Evolutionary conservation across 2,113 vertebrate species (phyloP), one percentile per base, ranked within the genome.

Genomic region (Podiceps cristatus): DNA sequence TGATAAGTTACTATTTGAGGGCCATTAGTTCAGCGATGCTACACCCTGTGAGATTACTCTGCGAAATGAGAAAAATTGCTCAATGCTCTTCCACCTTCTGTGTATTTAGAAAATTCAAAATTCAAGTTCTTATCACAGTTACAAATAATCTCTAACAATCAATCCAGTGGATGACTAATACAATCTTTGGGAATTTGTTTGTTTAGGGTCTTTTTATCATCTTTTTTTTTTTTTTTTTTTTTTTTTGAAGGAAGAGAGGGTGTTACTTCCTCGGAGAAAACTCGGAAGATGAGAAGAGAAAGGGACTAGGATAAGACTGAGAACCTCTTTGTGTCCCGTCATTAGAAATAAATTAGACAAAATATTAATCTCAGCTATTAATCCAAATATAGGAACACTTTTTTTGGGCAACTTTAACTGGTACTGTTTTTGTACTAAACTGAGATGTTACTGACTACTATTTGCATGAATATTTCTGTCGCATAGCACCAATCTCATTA

Each of bases 1-100:
- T 55, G 81, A 71, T 60, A 86, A 95, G 81, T 93, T 93, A 73
- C 90, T 98, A 90, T 97, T 98, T 93, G 96, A 94, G 96, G 86
- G 69, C 78, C 74, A 90, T 69, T 81, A 92, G 77, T 88, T 93
- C 90, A 88, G 69, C 3, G 5, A 94, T 93, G 83, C 56, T 94
- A 94, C 87, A 78, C 93, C 64, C 88, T 76, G 66, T 13, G 79
- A 77, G 92, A 90, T 64, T 58, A 73, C 76, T 62, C 92, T 10
- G 28, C 6, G 25, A 95, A 89, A 56, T 83, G 49, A 92, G 83
- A 86, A 73, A 88, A 93, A 76, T 72, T 88, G 53, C 73, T 85
- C 78, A 96, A 79, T 45, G 45, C 60, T 37, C 73, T 85, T 75
- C 81, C 25, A 83, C 78, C 77, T 81, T 83, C 74, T 66, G 68